Evolutionary conservation across 2,113 vertebrate species (phyloP), one percentile per base, ranked within the genome.

Genomic region (Tyrannus savana): DNA sequence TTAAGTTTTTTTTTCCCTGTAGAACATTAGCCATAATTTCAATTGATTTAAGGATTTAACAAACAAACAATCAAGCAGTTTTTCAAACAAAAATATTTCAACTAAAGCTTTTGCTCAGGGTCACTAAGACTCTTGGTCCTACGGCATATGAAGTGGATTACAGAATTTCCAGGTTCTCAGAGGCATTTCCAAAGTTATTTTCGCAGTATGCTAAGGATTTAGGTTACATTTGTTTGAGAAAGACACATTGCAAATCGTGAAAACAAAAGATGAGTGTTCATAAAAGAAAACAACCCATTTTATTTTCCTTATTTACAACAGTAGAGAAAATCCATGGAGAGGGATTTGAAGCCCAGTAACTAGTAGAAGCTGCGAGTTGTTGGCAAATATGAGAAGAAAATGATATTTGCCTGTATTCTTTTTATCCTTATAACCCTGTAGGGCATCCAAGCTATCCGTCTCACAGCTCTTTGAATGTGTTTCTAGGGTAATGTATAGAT

Each of bases 21-120:
- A 42, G 3, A 62, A 0, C 2, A n/a, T 62, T 35, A 50, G 0
- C 3, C 27, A 58, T 60, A 12, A 24, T 31, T 81, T 58, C 0
- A 56, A 23, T 37, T 31, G 28, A 35, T 67, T 52, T 6, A 30
- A 72, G 64, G 5, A 42, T 39, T 1, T 49, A 56, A 46, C 46
- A 46, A 77, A 75, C 11, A 47, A 47, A 47, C 44, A 46, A 42
- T 6, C 13, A 9, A 39, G 9, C 0, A 63, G 17, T 44, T 44
- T 44, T 44, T 44, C 42, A 17, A 53, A 50, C 1, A 42, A 49
- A 88, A 14, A 4, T 14, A 58, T 23, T 79, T 35, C 14, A 59
- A 11, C 6, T 63, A 24, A 66, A 73, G 24, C 3, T 73, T 74
- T 59, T 85, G 2, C 10, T 56, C 5, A 35, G 10, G 5, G 19